A percentile compares a stretch with the other conserved stretches of the same genome.
These are phyloP conservation scores for Neodiprion pinetum DNA, from an alignment of 1,140 invertebrate species.

Conservation along the genomic window DNA sequence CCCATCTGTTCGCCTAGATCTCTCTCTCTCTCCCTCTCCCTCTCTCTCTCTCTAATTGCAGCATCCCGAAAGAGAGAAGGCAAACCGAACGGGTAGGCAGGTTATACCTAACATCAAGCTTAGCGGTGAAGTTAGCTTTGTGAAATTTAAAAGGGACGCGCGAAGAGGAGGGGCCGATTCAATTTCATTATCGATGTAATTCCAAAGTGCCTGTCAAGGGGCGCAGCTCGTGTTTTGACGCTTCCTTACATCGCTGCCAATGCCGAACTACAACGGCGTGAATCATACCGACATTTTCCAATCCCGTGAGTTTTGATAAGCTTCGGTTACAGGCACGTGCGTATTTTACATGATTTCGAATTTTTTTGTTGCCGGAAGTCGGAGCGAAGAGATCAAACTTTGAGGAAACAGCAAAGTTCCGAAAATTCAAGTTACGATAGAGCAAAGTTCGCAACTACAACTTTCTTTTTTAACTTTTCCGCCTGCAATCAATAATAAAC, in stretches of 20 bases:
- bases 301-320: not conserved
- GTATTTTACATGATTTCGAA: too few relatives aligned
- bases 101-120: not conserved
- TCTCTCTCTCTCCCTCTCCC: not conserved
- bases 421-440: too few relatives aligned
- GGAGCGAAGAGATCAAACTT: too few relatives aligned
- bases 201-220: slow-evolving; percentile 58
- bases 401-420: too few relatives aligned
- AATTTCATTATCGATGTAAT: slow-evolving; percentile 61
- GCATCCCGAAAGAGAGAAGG: slow-evolving; percentile 4
- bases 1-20: slow-evolving; percentile 47
- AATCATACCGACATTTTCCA: slow-evolving; percentile 12
- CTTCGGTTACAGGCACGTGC: slow-evolving; percentile 7
- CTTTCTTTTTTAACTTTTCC: too few relatives aligned
- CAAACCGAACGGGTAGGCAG: slow-evolving; percentile 17
- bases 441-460: too few relatives aligned
- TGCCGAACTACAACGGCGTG: not conserved
- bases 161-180: slow-evolving; percentile 38
- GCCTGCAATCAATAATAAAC: too few relatives aligned
- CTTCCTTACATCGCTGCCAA: slow-evolving; percentile 33
- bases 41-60: slow-evolving; percentile 6
- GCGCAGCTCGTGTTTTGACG: slow-evolving; percentile 45
- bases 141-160: not conserved
- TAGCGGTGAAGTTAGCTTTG: slow-evolving; percentile 4
- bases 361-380: too few relatives aligned